Evolutionary conservation across 2,888 invertebrate genomes (phyloP), one percentile per base, ranked within the genome.

Genomic region (Ennomos fuscantarius): DNA sequence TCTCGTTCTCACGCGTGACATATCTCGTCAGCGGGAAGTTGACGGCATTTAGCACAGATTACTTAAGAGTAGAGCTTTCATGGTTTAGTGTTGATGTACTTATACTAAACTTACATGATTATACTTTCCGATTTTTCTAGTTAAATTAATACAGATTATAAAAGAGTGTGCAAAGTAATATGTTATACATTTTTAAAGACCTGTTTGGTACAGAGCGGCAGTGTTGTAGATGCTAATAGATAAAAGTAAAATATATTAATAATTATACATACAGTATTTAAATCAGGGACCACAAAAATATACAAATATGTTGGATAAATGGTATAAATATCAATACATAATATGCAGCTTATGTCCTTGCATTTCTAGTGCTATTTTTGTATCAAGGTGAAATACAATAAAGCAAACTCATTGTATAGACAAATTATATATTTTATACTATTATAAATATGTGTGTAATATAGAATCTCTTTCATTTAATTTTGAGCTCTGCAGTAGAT

Each of bases 221-320:
- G 42, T 66, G 63, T 68, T 73, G 65, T 73, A 72, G 44, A 33
- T 43, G 46, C 36, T 56, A 50, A 60, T 68, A 66, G 65, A 66
- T 66, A 13, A 57, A n/a, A 43, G 39, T 39, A 51, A 44, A 39
- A 15, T 56, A 42, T 48, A 48, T 31, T 33, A 15, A 60, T 71
- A n/a, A n/a, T n/a, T n/a, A n/a, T n/a, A n/a, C n/a, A 62, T 69
- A 69, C 74, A 76, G 71, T 77, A 76, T 78, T 73, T 65, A 57
- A 63, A 70, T 66, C 70, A 58, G 81, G 81, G 81, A 81, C 81
- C 81, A 81, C 59, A 66, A 66, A 66, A 66, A 66, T 70, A 65
- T 67, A 70, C 68, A 63, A 66, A 68, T 55, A 62, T 60, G 52
- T 52, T 63, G 60, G 63, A 51, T 68, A 66, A 63, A 60, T 62